Evolutionary conservation across 1,140 invertebrate species (phyloP).

Genomic region (Octopus sinensis): DNA sequence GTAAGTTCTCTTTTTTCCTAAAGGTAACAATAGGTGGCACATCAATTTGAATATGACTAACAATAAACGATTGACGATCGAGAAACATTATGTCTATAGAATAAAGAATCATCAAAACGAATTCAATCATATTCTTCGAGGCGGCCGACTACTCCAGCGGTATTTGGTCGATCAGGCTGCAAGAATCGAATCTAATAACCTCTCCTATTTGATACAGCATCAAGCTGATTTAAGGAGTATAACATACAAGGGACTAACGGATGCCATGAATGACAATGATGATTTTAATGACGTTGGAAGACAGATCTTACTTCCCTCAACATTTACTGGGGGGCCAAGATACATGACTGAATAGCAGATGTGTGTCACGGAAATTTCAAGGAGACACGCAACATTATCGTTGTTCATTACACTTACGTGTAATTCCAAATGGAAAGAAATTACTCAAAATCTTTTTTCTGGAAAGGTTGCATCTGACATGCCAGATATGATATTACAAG

Average conservation of each 20-base stretch:
- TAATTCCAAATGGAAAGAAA: not conserved
- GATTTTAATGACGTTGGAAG: conserved; percentile 1
- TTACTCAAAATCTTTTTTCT: not conserved
- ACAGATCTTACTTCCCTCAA: not conserved
- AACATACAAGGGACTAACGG: not conserved
- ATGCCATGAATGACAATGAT: conserved; percentile 1
- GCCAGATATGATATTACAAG: not conserved
- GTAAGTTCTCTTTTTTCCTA: not conserved
- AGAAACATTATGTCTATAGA: not conserved
- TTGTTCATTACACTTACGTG: not conserved
- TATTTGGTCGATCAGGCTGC: not conserved
- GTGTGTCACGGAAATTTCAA: not conserved
- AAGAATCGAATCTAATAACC: not conserved
- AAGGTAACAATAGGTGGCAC: not conserved
- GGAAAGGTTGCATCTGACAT: not conserved
- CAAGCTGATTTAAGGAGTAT: not conserved
- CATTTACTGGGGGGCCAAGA: not conserved
- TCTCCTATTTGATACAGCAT: not conserved
- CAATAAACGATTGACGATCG: not conserved
- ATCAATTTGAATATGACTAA: not conserved
- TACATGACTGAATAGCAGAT: not conserved
- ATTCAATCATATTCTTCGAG: not conserved
- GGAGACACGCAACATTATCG: not conserved
- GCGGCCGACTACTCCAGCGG: not conserved
- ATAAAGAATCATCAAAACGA: too few species aligned